A percentile compares a stretch with the other conserved stretches of the same genome.
Conservation (phyloP, 2,888 invertebrate species). For the Diploptera punctata region DNA sequence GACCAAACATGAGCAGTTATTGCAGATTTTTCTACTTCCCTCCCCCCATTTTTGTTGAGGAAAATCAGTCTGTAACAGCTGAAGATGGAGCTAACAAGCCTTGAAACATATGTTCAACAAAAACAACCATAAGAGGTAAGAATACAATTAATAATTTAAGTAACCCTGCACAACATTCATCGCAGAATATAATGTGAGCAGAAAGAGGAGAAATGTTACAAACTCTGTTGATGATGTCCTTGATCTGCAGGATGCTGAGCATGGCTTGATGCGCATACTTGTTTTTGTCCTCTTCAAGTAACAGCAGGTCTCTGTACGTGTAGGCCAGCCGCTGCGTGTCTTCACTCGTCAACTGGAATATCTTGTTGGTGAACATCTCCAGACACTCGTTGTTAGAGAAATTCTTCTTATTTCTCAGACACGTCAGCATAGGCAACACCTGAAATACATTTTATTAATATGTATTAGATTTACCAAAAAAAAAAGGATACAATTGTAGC, state of each 20-base stretch:
- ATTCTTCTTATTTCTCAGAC: slow-evolving; percentile 52
- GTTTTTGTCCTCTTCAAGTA: slow-evolving; percentile 38
- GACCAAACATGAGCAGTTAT: too few relatives aligned
- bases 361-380: slow-evolving; percentile 64
- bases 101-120: too few relatives aligned
- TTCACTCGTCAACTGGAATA: slow-evolving; percentile 68
- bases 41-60: too few relatives aligned
- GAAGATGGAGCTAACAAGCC: too few relatives aligned
- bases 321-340: slow-evolving; percentile 68
- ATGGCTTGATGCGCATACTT: slow-evolving; percentile 55
- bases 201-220: too few relatives aligned
- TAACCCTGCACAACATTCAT: too few relatives aligned
- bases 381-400: slow-evolving; percentile 60
- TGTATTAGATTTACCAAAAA: neutral
- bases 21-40: too few relatives aligned
- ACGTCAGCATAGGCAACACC: slow-evolving; percentile 66
- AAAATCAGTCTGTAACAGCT: too few relatives aligned
- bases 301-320: slow-evolving; percentile 61
- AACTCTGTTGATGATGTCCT: slow-evolving; percentile 54
- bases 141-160: too few relatives aligned
- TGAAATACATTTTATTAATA: slow-evolving; percentile 56
- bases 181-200: too few relatives aligned
- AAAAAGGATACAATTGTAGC: neutral
- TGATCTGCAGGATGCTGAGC: slow-evolving; percentile 58
- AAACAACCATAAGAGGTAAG: too few relatives aligned